A percentile compares a stretch with the other conserved stretches of the same genome.
Evolutionary conservation across 2,797 vertebrate genomes (phyloP).

Genomic region (Aselliscus stoliczkanus): DNA sequence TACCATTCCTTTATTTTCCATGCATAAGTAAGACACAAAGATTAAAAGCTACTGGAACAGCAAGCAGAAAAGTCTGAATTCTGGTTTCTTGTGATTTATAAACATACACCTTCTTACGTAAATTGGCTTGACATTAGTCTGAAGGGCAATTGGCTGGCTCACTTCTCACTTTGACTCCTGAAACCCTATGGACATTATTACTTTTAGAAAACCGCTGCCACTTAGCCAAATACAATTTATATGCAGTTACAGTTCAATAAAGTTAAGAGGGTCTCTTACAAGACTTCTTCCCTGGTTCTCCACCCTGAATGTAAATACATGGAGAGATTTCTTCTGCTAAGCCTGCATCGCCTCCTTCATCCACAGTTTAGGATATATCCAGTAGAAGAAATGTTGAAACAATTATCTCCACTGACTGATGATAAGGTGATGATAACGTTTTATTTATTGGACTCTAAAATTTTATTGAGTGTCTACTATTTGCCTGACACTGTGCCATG

Average conservation of each 20-base stretch:
- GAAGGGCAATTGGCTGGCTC: background rate
- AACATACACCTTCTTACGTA: background rate
- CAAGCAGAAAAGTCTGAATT: background rate
- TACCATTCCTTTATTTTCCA: background rate
- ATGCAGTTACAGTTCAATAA: background rate
- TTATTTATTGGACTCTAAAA: slow-evolving; percentile 14
- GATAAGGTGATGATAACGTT: background rate
- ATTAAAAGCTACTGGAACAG: background rate
- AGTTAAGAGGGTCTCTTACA: background rate
- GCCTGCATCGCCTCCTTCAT: background rate
- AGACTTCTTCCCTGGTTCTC: background rate
- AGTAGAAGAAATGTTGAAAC: background rate
- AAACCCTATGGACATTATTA: background rate
- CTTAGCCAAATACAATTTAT: background rate
- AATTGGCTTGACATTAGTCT: background rate
- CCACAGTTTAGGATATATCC: background rate
- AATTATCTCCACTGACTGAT: background rate
- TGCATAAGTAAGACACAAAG: background rate
- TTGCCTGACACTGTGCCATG: background rate
- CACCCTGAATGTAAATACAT: background rate
- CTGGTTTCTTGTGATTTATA: background rate
- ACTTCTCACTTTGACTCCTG: background rate
- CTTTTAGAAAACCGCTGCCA: background rate
- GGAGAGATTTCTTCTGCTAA: background rate
- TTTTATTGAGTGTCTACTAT: slow-evolving; percentile 28